Percentiles rank a stretch among this genome's conserved stretches.
phyloP scores from a whole-genome alignment of 2,797 vertebrate genomes.

The Platyrinchus mystaceus region DNA sequence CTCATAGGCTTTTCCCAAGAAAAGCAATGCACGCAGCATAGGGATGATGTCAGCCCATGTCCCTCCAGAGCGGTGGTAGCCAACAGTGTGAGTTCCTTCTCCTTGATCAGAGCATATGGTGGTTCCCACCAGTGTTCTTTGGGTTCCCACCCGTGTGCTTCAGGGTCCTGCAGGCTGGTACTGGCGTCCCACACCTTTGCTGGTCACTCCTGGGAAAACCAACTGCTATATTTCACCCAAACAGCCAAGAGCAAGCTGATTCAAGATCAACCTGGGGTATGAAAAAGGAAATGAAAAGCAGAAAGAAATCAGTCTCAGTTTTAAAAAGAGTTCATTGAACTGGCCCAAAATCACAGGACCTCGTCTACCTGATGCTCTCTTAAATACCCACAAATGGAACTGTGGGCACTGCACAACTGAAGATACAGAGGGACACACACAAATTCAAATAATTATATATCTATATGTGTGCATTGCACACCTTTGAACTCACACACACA shows the following conservation, averaged over 20 bases:
- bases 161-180: not conserved
- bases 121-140: not conserved
- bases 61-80: not conserved
- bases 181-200: not conserved
- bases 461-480: not conserved
- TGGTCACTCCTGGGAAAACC: not conserved
- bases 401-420: not conserved
- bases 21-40: not conserved
- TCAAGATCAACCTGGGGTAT: not conserved
- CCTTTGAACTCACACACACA: not conserved
- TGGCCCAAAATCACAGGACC: not conserved
- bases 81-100: not conserved
- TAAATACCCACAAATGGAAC: not conserved
- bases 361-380: not conserved
- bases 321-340: not conserved
- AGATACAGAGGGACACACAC: not conserved
- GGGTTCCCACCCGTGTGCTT: not conserved
- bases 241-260: not conserved
- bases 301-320: not conserved
- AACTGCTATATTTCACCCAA: not conserved
- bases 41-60: accelerated
- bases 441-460: not conserved
- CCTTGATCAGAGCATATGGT: not conserved
- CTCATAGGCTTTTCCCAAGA: not conserved
- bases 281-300: not conserved